Evolutionary conservation across 2,888 invertebrate genomes (phyloP).

Genomic region (Luffia ferchaultella): DNA sequence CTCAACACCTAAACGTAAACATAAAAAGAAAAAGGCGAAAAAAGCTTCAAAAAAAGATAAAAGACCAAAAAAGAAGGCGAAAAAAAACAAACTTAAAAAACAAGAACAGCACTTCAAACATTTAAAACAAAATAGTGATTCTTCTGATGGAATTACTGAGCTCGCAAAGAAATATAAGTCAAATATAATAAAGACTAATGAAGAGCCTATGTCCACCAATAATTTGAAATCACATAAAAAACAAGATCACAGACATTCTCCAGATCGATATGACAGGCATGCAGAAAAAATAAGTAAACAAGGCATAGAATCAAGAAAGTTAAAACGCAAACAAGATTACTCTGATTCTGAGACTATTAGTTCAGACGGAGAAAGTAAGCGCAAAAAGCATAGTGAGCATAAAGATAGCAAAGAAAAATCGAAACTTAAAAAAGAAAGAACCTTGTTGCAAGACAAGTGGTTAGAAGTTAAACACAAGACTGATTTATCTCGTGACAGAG

Average conservation of each 20-base stretch:
- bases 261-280: too few relatives aligned
- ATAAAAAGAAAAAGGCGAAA: background rate
- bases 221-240: background rate
- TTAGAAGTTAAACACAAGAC: background rate
- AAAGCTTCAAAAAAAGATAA: background rate
- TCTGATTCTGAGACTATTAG: background rate
- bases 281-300: background rate
- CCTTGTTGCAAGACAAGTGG: background rate
- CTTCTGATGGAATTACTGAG: background rate
- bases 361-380: background rate
- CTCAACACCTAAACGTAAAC: constrained; percentile 17
- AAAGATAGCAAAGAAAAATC: background rate
- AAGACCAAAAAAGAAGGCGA: background rate
- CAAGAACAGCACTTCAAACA: background rate
- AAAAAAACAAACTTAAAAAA: background rate
- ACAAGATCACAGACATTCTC: background rate
- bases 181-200: background rate
- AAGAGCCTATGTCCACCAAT: background rate
- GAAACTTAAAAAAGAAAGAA: background rate
- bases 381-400: background rate
- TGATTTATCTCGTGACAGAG: background rate
- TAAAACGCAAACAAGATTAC: background rate
- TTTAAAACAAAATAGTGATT: background rate
- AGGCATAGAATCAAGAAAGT: background rate
- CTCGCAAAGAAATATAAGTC: background rate